phyloP scores from a whole-genome alignment of 2,888 invertebrate species.

The Dryocosmus kuriphilus region DNA sequence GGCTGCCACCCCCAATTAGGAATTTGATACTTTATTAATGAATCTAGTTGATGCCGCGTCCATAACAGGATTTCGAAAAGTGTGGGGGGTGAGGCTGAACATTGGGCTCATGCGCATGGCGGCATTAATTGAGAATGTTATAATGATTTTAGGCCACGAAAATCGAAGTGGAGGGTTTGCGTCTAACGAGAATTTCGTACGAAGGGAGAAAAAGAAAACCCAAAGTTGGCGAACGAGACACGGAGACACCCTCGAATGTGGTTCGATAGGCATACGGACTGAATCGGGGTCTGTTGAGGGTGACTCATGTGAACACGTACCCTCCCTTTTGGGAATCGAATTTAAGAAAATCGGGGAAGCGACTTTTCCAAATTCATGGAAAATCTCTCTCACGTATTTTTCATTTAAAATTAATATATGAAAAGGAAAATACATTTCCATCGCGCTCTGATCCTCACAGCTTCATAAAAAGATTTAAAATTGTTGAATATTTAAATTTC shows the following conservation, averaged over 20 bases:
- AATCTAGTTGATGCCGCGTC: slow-evolving; percentile 58
- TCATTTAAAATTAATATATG: neutral
- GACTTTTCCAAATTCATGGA: slow-evolving; percentile 13
- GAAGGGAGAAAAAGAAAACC: slow-evolving; percentile 67
- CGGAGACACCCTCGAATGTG: slow-evolving; percentile 67
- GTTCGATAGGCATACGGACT: slow-evolving; percentile 68
- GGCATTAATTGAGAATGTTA: slow-evolving; percentile 70
- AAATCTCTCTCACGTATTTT: neutral
- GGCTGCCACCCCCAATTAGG: slow-evolving; percentile 40
- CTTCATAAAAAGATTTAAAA: neutral
- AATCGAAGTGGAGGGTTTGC: slow-evolving; percentile 57
- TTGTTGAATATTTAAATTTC: neutral
- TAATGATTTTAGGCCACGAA: slow-evolving; percentile 66
- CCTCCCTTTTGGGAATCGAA: slow-evolving; percentile 73
- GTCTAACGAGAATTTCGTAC: slow-evolving; percentile 66
- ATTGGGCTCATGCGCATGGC: slow-evolving; percentile 61
- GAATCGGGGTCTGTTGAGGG: slow-evolving; percentile 62
- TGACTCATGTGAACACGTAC: slow-evolving; percentile 71
- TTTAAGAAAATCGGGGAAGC: slow-evolving; percentile 67
- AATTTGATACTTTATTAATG: slow-evolving; percentile 61
- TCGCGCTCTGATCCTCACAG: neutral
- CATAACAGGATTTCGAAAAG: slow-evolving; percentile 56
- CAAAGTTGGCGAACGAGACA: slow-evolving; percentile 69
- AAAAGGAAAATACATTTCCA: neutral
- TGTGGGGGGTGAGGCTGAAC: slow-evolving; percentile 51